Base-by-base conservation (phyloP, 23 tunicate species). In the Diplosoma virens region DNA sequence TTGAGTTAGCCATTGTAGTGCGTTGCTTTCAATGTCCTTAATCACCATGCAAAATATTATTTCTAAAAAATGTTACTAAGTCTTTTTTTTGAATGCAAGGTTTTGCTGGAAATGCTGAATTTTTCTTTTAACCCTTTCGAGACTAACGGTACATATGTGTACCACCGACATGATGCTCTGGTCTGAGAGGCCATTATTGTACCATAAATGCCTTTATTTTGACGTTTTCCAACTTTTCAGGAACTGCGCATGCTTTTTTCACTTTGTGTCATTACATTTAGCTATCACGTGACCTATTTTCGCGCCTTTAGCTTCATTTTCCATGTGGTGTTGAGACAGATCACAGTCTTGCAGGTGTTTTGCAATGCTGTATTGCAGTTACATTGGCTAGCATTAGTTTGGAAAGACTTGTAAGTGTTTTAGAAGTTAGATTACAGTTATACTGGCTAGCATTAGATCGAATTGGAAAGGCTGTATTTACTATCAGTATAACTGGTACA, bases 221-320 rank as follows among this genome's bases (percentile, higher is more conserved):
- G 35, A 61, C 69, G n/a, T 29, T 61, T 61, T 61, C 69, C 35
- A n/a, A 61, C 69, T 61, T 61, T 61, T 61, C n/a, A 55, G 63
- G 24, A 61, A 61, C 69, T 28, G 69, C 69, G 6, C 35, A 29
- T 61, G 6, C 35, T 26, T 61, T 61, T 28, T 29, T 61, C 35
- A 22, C 35, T 61, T 61, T 61, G 69, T 17, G 9, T 61, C 63
- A 55, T 55, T 55, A 55, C 25, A 6, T 61, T 61, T 61, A 61
- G 69, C 35, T 61, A 61, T 61, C 69, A 61, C 69, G 69, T 61
- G 35, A 61, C n/a, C 34, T 61, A 29, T 61, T 61, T 61, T 61
- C 35, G 69, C 69, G 35, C 69, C 35, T 27, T 61, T 29, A 61
- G 69, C 69, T 61, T 61, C 69, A 26, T 26, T 61, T 61, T 61